Base-by-base conservation (phyloP, 2,797 vertebrate species). In the Graptemys geographica region DNA sequence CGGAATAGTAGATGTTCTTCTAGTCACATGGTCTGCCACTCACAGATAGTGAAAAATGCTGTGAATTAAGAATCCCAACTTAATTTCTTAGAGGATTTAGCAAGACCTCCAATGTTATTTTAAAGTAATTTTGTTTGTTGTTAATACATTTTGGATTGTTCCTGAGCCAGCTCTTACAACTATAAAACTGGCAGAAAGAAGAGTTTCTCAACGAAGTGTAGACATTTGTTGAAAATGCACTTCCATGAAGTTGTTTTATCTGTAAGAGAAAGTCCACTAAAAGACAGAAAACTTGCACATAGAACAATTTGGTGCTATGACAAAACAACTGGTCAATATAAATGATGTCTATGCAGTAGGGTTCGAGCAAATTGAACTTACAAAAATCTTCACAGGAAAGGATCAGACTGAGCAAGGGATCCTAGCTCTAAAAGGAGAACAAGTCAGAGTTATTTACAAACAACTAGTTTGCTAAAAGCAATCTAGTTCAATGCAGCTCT, bases 181-280 rank as follows among this genome's bases (percentile, higher is more conserved):
- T 52, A 86, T 51, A 96, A 95, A 65, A 49, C 16, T 62, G 47
- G 44, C 1, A 44, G 16, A 81, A 90, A 95, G 65, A 96, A 87
- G 9, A 92, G 41, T 91, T 96, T 88, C 81, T 96, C 74, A 89
- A 28, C 27, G 55, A 97, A 93, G 4, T 31, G 65, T 81, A 92
- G n/a, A 23, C 86, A 93, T 93, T 94, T 96, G 83, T 89, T 93
- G 84, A 97, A 97, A 95, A 95, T 13, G 79, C 62, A 93, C 53
- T 84, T 97, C 21, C 49, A 18, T 92, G 74, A 96, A 94, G 81
- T 8, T 88, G 33, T 94, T 92, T 93, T 93, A 84, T 74, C 84
- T 94, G 84, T 88, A 86, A 95, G 96, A 84, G 18, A 90, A 85
- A 49, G 15, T 25, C 84, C 59, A 41, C 53, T 90, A 90, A 89